Evolutionary conservation across 92 coral and sea anemone species (phyloP).

Genomic region (Ricordea florida): DNA sequence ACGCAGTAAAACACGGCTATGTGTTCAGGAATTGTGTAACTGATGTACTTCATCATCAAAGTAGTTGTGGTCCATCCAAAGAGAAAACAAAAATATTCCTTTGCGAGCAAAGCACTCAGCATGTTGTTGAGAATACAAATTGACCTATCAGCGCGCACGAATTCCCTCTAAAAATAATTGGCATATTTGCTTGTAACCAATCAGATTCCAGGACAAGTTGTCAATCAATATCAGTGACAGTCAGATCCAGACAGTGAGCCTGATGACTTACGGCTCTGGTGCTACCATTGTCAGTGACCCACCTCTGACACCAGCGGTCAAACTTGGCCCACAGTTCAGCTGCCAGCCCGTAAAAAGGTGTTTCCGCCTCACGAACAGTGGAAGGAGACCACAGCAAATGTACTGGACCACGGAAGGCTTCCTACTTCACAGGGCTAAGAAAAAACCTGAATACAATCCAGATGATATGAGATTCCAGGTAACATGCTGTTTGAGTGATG

Average conservation of each 20-base stretch:
- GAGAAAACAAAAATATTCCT: too few species aligned
- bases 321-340: conserved; percentile 96
- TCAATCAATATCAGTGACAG: conserved; percentile 90
- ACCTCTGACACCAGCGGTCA: conserved; percentile 86
- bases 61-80: too few species aligned
- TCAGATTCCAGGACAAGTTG: conserved; percentile 89
- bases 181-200: neutral
- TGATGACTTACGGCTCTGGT: conserved; percentile 90
- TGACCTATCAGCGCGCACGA: too few species aligned
- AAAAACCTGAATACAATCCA: conserved; percentile 79
- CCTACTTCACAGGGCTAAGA: conserved; percentile 80
- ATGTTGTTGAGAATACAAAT: too few species aligned
- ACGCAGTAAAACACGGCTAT: too few species aligned
- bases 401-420: conserved; percentile 99
- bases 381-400: conserved; percentile 94
- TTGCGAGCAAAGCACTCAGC: too few species aligned
- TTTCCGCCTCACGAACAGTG: conserved; percentile 85
- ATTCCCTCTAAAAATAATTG: too few species aligned
- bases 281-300: conserved; percentile 97
- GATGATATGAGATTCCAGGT: conserved; percentile 94
- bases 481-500: neutral
- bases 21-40: too few species aligned
- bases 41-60: too few species aligned
- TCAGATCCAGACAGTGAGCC: conserved; percentile 85
- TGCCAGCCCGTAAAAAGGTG: conserved; percentile 77